These are phyloP conservation scores for Drosophila multiciliata DNA, from an alignment of 2,888 invertebrate genomes.

Conservation along the genomic window DNA sequence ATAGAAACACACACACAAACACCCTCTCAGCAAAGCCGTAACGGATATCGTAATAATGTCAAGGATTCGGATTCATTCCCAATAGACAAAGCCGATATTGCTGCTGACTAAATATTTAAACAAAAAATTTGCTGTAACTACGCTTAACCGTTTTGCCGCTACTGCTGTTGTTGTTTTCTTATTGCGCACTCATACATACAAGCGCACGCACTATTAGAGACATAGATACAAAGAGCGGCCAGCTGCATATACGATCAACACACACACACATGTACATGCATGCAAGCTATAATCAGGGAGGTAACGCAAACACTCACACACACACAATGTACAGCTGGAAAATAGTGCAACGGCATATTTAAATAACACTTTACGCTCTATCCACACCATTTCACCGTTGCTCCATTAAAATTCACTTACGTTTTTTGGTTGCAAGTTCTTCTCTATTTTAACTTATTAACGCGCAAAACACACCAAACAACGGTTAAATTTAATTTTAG, in stretches of 20 bases:
- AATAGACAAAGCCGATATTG: slow-evolving; percentile 11
- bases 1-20: slow-evolving; percentile 19
- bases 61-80: slow-evolving; percentile 42
- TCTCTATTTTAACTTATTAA: slow-evolving; percentile 19
- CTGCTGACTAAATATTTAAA: slow-evolving; percentile 58
- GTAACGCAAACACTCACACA: slow-evolving; percentile 10
- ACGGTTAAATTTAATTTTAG: slow-evolving; percentile 62
- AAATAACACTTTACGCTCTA: slow-evolving; percentile 29
- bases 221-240: slow-evolving; percentile 22
- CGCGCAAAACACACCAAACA: slow-evolving; percentile 50
- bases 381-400: slow-evolving; percentile 22
- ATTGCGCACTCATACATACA: slow-evolving; percentile 58
- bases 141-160: slow-evolving; percentile 26
- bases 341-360: slow-evolving; percentile 53
- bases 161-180: slow-evolving; percentile 42
- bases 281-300: slow-evolving; percentile 10
- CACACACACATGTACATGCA: slow-evolving; percentile 13
- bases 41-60: slow-evolving; percentile 48
- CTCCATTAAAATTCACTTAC: slow-evolving; percentile 33
- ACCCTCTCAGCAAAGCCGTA: slow-evolving; percentile 20
- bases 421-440: slow-evolving; percentile 1
- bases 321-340: slow-evolving; percentile 56
- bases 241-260: slow-evolving; percentile 45
- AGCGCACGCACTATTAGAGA: slow-evolving; percentile 40
- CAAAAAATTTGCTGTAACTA: slow-evolving; percentile 61